Evolutionary conservation across 2,888 invertebrate genomes (phyloP).

Genomic region (Lasioglossum malachurum): DNA sequence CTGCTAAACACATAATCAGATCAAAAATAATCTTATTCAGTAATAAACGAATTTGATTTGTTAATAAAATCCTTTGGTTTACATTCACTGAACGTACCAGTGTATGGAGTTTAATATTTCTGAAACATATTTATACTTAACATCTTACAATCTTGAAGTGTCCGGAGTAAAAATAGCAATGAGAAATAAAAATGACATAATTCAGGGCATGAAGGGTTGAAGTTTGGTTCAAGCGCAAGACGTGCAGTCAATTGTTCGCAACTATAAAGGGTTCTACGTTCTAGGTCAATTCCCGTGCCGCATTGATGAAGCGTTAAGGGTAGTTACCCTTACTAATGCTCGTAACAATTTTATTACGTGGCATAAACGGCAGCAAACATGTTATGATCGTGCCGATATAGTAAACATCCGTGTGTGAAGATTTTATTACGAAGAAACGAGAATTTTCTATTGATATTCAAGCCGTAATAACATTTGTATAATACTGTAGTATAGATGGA

Average conservation of each 20-base stretch:
- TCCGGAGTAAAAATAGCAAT: neutral
- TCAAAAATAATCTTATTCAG: no score
- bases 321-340: neutral
- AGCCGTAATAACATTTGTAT: neutral
- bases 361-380: neutral
- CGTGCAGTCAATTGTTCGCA: neutral
- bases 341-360: conserved; percentile 3
- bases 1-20: no score
- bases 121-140: neutral
- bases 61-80: neutral
- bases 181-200: neutral
- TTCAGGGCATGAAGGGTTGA: neutral
- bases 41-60: neutral
- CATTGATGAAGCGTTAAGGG: neutral
- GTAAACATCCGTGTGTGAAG: neutral
- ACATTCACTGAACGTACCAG: neutral
- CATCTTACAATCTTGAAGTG: neutral
- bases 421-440: neutral
- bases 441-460: neutral
- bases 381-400: neutral
- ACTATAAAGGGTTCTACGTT: conserved; percentile 4
- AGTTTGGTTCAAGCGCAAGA: neutral
- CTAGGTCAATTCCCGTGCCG: conserved; percentile 4
- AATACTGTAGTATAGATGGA: no score
- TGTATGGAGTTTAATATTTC: neutral